Percentiles rank a stretch among this genome's conserved stretches.
Conservation (phyloP, 1,140 invertebrate species). For the Calosoma granatense region DNA sequence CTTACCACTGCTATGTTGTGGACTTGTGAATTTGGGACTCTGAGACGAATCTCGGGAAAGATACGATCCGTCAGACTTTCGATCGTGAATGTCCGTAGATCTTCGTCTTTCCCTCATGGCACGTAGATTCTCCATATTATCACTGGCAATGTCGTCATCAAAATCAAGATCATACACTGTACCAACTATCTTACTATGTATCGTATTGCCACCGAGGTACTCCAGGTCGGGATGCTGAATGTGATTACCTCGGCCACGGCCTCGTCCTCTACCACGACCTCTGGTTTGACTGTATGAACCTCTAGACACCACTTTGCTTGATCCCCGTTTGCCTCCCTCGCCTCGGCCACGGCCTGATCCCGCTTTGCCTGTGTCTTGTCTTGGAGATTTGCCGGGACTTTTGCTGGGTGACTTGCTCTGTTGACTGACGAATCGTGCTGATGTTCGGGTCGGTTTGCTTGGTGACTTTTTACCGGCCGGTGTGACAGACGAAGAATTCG, state of each 20-base stretch:
- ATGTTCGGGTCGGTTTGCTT: constrained; percentile 51
- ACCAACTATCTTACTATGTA: constrained; percentile 67
- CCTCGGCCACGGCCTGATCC: constrained; percentile 20
- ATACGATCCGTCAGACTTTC: constrained; percentile 44
- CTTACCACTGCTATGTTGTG: constrained; percentile 33
- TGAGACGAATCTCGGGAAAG: constrained; percentile 41
- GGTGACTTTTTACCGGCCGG: constrained; percentile 49
- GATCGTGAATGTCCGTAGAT: constrained; percentile 61
- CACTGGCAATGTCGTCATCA: constrained; percentile 69
- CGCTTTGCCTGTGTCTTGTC: constrained; percentile 23
- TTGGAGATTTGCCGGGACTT: constrained; percentile 64
- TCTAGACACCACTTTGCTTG: constrained; percentile 36
- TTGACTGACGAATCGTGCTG: constrained; percentile 48
- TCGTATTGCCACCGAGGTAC: constrained; percentile 40
- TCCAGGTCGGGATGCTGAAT: constrained; percentile 31
- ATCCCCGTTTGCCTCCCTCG: constrained; percentile 20
- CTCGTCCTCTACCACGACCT: constrained; percentile 60
- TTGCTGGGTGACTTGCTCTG: constrained; percentile 57
- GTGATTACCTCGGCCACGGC: constrained; percentile 34
- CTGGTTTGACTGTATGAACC: constrained; percentile 39
- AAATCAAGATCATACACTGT: constrained; percentile 82
- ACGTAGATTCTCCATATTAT: constrained; percentile 66
- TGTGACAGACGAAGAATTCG: constrained; percentile 24
- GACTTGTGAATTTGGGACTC: constrained; percentile 44
- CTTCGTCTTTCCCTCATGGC: constrained; percentile 70